Base-by-base conservation (phyloP, 2,797 vertebrate species). In the Pelodytes ibericus region DNA sequence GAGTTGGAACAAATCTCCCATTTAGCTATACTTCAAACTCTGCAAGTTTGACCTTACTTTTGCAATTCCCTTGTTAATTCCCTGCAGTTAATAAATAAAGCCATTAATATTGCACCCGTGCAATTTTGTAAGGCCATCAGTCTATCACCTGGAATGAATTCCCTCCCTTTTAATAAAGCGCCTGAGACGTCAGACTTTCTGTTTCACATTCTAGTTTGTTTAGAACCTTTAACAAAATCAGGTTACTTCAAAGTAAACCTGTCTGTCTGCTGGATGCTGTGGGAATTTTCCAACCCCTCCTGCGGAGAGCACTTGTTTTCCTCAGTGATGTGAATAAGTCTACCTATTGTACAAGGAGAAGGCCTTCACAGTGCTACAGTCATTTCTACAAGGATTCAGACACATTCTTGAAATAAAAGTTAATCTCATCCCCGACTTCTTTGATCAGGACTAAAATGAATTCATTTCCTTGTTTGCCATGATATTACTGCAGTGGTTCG, bases 361-460 rank as follows among this genome's bases (percentile, higher is more conserved):
- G 20, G n/a, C 18, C 10, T 53, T 24, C 7, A 24, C 8, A 22
- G 6, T 53, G 49, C 49, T 53, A 7, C 6, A 15, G 49, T 53
- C n/a, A 22, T 7, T 24, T 53, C 53, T 57, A 31, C 60, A 68
- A 56, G 41, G 39, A 76, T 70, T 56, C 30, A 63, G 31, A 44
- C 49, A 56, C 44, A 61, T 76, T 57, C n/a, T 70, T 2, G 31
- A 57, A 76, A 63, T 70, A 68, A 76, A 76, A 76, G 53, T 47
- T 70, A 70, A 63, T 70, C 66, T 69, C 65, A 71, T 30, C 36
- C 56, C 31, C 57, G 63, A 76, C 70, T 66, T 25, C 66, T 76
- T 75, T 75, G 74, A 75, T 75, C 74, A 76, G 58, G 36, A 30
- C 74, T 75, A 70, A 70, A 70, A 76, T 76, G 66, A 76, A 76